Conservation (phyloP, 1,140 invertebrate species). For the Drosophila fuyamai region DNA sequence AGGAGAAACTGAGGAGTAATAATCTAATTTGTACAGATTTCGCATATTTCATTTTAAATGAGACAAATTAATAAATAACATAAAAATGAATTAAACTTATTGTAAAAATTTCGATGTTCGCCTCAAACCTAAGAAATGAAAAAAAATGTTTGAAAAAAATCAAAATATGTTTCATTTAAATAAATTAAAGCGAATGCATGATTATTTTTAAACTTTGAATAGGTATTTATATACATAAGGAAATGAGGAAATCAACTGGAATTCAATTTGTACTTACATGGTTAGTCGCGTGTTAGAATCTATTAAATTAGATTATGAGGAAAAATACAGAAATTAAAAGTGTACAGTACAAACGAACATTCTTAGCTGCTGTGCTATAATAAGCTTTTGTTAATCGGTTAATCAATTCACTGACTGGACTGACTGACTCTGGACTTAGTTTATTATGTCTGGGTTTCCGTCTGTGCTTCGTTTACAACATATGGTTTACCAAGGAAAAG, state of each 20-base stretch:
- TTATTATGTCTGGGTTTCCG: slow-evolving; percentile 38
- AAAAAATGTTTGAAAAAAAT: slow-evolving; percentile 24
- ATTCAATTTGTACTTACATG: slow-evolving; percentile 76
- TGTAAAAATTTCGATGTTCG: slow-evolving; percentile 56
- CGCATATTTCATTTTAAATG: slow-evolving; percentile 55
- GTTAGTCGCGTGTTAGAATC: slow-evolving; percentile 80
- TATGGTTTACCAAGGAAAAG: slow-evolving; percentile 32
- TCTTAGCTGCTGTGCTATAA: slow-evolving; percentile 43
- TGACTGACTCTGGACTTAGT: slow-evolving; percentile 13
- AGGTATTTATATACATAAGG: slow-evolving; percentile 14
- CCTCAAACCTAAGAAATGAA: slow-evolving; percentile 62
- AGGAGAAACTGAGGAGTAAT: slow-evolving; percentile 48
- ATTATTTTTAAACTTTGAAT: not conserved
- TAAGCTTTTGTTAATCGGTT: slow-evolving; percentile 31
- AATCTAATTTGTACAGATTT: slow-evolving; percentile 67
- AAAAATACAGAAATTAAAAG: slow-evolving; percentile 63
- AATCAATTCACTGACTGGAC: slow-evolving; percentile 35
- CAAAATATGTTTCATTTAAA: not conserved
- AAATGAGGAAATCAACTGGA: slow-evolving; percentile 38
- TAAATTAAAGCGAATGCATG: not conserved
- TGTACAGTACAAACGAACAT: slow-evolving; percentile 54
- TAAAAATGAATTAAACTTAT: slow-evolving; percentile 50
- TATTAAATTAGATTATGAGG: slow-evolving; percentile 74
- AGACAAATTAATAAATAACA: slow-evolving; percentile 68
- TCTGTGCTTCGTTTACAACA: slow-evolving; percentile 24